Percentiles rank a stretch among this genome's conserved stretches.
These are phyloP conservation scores for Noctuana brunneofusca DNA, from an alignment of 2,888 invertebrate genomes.

Conservation along the genomic window DNA sequence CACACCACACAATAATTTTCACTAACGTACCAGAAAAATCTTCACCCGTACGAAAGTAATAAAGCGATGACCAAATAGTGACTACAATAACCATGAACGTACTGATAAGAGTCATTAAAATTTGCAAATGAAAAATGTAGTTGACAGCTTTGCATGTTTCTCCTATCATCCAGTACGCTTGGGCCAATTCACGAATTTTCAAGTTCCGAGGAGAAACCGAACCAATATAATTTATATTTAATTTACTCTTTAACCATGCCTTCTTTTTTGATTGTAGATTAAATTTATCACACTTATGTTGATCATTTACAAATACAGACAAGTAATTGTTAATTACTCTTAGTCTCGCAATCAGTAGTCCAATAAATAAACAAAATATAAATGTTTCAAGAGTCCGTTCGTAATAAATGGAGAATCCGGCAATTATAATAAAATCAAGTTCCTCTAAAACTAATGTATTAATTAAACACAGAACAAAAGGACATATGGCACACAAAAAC, in stretches of 20 bases:
- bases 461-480: slow-evolving; percentile 21
- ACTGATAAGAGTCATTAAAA: slow-evolving; percentile 57
- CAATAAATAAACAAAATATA: slow-evolving; percentile 52
- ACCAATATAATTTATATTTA: slow-evolving; percentile 51
- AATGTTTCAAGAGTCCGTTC: slow-evolving; percentile 32
- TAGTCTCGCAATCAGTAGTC: slow-evolving; percentile 50
- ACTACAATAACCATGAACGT: slow-evolving; percentile 56
- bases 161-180: slow-evolving; percentile 54
- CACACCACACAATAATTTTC: slow-evolving; percentile 53
- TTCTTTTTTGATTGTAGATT: not conserved
- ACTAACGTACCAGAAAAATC: slow-evolving; percentile 42
- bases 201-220: slow-evolving; percentile 46
- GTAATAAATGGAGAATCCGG: slow-evolving; percentile 27
- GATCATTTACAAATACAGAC: slow-evolving; percentile 48
- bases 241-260: slow-evolving; percentile 1
- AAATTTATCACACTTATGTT: slow-evolving; percentile 41
- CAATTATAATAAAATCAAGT: not conserved
- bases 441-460: not conserved
- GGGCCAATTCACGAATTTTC: slow-evolving; percentile 57
- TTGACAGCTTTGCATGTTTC: slow-evolving; percentile 52
- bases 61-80: slow-evolving; percentile 57
- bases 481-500: slow-evolving; percentile 7
- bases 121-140: slow-evolving; percentile 56
- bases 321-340: slow-evolving; percentile 54
- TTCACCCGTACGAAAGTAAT: slow-evolving; percentile 40